Evolutionary conservation across 2,888 invertebrate species (phyloP), one percentile per base, ranked within the genome.

Genomic region (Caenorhabditis sp.): DNA sequence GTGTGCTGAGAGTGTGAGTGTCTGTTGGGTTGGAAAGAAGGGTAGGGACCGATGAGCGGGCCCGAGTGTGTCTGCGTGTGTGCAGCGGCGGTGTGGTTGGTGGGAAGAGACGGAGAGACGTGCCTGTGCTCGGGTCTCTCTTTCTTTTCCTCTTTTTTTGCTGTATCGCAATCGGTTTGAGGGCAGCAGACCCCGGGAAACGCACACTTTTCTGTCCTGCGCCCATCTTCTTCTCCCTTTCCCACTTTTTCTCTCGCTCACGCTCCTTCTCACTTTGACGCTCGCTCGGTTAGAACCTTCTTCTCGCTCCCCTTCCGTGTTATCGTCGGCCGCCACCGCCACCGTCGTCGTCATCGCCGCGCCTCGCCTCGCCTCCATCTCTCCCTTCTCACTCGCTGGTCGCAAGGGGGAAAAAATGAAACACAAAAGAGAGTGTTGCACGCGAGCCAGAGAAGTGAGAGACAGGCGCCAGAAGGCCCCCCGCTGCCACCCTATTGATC

Each of bases 401-500:
- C 41, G 22, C 41, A 15, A 20, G 22, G 11, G 8, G 22, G 43
- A 43, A 43, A 20, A 24, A 43, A 22, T 43, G 43, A 41, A 41
- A 41, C 41, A 41, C 15, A 41, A 43, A 43, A n/a, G n/a, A 43
- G 43, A 43, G 43, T 43, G 43, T 43, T 20, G 22, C n/a, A n/a
- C 43, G 43, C n/a, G 43, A 43, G 43, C 22, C 24, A 24, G 43
- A 43, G 43, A 24, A 11, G 43, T 24, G 30, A 50, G 63, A 24
- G 53, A 45, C 45, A 48, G 65, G 65, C 65, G 65, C 65, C 63
- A 41, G 24, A 53, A 45, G 50, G 53, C 55, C 46, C 37, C 13
- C 66, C 27, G 24, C 58, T 37, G 48, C 48, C 56, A 41, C 70
- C 45, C 70, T 70, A 70, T 70, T 70, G 70, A 70, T 70, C 52